These are phyloP conservation scores for Esperia sulphurella DNA, from an alignment of 2,888 invertebrate species.

Conservation along the genomic window DNA sequence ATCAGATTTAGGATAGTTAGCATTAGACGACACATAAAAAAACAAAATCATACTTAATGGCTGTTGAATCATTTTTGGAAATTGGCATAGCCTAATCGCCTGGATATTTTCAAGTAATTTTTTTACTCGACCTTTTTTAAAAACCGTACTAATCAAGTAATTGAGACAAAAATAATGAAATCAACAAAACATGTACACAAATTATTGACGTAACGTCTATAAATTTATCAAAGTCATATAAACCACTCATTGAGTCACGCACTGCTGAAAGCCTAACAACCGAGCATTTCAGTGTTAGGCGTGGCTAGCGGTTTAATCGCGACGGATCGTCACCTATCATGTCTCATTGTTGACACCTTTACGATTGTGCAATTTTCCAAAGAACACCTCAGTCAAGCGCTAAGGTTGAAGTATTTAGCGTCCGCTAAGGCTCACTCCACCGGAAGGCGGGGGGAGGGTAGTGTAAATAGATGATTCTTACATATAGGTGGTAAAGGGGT, in stretches of 20 bases:
- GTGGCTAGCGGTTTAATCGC: constrained; percentile 40
- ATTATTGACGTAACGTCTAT: neutral
- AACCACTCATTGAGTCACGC: constrained; percentile 13
- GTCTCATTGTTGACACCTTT: constrained; percentile 68
- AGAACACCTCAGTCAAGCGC: constrained; percentile 68
- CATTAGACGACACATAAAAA: no score
- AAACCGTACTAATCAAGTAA: neutral
- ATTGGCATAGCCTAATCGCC: no score
- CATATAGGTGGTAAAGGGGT: constrained; percentile 67
- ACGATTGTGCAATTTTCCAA: constrained; percentile 72
- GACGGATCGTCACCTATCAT: constrained; percentile 51
- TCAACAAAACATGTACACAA: neutral
- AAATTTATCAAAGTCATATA: neutral
- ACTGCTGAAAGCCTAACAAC: constrained; percentile 27
- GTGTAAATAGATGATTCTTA: constrained; percentile 74
- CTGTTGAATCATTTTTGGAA: no score
- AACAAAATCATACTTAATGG: no score
- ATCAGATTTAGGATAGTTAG: no score
- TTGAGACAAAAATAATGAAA: no score
- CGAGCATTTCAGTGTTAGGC: constrained; percentile 25
- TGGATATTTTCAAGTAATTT: constrained; percentile 3
- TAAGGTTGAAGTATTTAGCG: constrained; percentile 79
- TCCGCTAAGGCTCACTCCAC: constrained; percentile 56
- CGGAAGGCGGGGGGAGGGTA: constrained; percentile 73
- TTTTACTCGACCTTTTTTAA: neutral